Conservation (phyloP, 2,888 invertebrate genomes). For the Cryptocephalus moraei region DNA sequence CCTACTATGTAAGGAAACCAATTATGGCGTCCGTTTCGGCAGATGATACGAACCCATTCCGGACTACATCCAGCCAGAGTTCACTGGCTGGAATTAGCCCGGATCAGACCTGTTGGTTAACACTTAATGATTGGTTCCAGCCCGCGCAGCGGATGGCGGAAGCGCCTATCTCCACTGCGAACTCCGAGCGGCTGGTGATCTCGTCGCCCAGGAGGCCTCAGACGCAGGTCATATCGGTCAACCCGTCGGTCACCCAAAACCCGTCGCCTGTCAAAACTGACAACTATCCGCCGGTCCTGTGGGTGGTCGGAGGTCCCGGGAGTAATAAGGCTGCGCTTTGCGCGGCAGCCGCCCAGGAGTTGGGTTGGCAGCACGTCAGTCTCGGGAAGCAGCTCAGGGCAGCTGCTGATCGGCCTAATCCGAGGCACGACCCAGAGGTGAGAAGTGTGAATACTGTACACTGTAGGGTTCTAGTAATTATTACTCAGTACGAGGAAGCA, state of each 20-base stretch:
- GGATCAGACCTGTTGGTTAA: background rate
- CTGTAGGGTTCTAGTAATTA: too few species aligned
- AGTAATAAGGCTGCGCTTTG: conserved; percentile 81
- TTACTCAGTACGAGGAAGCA: too few species aligned
- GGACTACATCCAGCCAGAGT: too few species aligned
- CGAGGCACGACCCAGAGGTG: conserved; percentile 28
- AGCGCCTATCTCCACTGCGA: too few species aligned
- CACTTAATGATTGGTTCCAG: conserved; percentile 6
- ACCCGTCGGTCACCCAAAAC: conserved; percentile 21
- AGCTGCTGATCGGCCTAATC: conserved; percentile 47
- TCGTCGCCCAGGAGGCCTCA: conserved; percentile 23
- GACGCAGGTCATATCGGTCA: conserved; percentile 33
- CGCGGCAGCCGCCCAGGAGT: conserved; percentile 55
- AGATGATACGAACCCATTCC: background rate
- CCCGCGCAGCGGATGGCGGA: background rate
- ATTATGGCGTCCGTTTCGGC: background rate
- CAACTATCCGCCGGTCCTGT: conserved; percentile 32
- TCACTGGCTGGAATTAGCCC: too few species aligned
- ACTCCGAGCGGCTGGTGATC: conserved; percentile 1
- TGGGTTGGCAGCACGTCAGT: conserved; percentile 41
- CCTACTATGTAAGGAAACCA: too few species aligned
- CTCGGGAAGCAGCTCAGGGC: conserved; percentile 71
- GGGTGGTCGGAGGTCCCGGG: conserved; percentile 76
- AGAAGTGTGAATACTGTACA: background rate
- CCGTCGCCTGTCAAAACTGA: conserved; percentile 31